Conservation (phyloP, 2,113 vertebrate species). For the Scopus umbretta region DNA sequence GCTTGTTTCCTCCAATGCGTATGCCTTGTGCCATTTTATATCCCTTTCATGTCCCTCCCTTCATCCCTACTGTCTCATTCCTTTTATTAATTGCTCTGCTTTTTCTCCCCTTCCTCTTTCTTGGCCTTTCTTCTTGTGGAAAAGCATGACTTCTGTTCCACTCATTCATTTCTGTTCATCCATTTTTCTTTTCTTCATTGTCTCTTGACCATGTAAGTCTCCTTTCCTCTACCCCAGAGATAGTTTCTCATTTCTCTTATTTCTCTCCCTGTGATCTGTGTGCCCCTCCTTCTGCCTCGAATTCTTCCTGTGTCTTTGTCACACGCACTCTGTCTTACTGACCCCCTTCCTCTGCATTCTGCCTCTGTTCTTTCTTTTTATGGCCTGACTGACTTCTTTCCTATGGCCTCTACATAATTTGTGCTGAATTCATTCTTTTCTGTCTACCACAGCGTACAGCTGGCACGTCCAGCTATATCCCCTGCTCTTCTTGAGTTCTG, state of each 20-base stretch:
- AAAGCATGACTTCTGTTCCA: neutral
- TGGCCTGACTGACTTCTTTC: neutral
- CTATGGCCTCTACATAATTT: neutral
- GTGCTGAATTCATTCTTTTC: neutral
- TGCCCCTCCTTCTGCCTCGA: neutral
- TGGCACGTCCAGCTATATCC: neutral
- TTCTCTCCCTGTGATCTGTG: neutral
- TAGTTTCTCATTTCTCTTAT: neutral
- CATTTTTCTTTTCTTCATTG: neutral
- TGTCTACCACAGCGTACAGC: neutral
- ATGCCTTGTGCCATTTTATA: neutral
- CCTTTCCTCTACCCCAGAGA: neutral
- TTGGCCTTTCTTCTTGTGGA: neutral
- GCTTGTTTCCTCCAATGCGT: neutral
- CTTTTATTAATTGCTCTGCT: conserved; percentile 19
- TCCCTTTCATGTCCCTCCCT: neutral
- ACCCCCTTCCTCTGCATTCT: neutral
- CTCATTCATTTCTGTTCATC: neutral
- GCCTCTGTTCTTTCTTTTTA: neutral
- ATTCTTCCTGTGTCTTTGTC: neutral
- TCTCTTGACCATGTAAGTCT: neutral
- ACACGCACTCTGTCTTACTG: neutral
- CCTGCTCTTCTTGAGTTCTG: neutral
- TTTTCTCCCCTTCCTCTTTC: neutral
- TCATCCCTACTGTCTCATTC: conserved; percentile 18